Evolutionary conservation across 2,113 vertebrate species (phyloP).

Genomic region (Chionomys nivalis): DNA sequence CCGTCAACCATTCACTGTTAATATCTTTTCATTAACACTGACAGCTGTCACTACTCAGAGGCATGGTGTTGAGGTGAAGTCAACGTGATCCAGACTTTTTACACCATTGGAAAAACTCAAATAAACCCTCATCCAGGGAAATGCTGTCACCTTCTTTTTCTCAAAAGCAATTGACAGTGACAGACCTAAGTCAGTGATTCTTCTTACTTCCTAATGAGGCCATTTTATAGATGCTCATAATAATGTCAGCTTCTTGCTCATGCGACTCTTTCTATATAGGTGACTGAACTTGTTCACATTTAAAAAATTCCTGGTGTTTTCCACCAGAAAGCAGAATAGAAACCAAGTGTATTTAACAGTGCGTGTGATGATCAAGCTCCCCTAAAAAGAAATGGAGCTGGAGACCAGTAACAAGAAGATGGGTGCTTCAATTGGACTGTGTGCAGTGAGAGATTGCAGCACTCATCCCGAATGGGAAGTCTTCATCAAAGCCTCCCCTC

Average conservation of each 20-base stretch:
- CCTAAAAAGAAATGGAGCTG: not conserved
- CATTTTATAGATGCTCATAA: not conserved
- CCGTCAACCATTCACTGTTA: not conserved
- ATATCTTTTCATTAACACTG: not conserved
- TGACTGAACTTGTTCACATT: not conserved
- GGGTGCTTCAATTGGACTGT: not conserved
- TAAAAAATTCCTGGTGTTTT: not conserved
- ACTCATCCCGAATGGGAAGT: not conserved
- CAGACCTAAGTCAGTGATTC: not conserved
- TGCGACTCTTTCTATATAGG: not conserved
- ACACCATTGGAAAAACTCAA: not conserved
- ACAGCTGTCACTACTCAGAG: conserved; percentile 7
- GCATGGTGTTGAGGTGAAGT: not conserved
- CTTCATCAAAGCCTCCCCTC: not conserved
- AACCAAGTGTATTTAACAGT: conserved; percentile 7
- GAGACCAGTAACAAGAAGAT: conserved; percentile 18
- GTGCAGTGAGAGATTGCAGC: not conserved
- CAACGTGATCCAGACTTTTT: not conserved
- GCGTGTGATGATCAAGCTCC: not conserved
- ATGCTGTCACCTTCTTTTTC: not conserved
- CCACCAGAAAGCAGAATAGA: not conserved
- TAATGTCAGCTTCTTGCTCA: not conserved
- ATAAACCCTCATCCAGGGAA: not conserved
- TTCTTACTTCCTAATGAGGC: not conserved
- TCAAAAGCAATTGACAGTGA: not conserved